These are phyloP conservation scores for Lycia hirtaria DNA, from an alignment of 2,888 invertebrate species.

Conservation along the genomic window DNA sequence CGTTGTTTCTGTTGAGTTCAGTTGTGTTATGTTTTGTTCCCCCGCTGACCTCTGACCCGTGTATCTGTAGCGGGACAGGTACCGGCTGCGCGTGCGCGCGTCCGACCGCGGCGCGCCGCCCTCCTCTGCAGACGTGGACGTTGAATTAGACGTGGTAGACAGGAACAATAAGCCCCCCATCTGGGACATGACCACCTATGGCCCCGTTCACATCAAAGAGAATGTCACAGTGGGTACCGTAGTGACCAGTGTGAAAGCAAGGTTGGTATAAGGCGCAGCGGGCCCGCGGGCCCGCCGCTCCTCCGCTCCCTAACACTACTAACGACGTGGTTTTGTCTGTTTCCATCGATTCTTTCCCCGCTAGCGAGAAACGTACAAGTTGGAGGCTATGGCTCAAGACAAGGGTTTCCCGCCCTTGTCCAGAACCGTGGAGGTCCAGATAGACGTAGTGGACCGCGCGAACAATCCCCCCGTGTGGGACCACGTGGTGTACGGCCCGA, in stretches of 20 bases:
- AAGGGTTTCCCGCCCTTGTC: conserved; percentile 98
- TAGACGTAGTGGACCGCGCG: conserved; percentile 98
- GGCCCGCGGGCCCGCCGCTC: conserved; percentile 80
- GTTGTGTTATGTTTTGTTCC: conserved; percentile 86
- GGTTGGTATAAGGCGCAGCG: conserved; percentile 92
- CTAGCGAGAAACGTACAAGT: conserved; percentile 98
- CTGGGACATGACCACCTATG: conserved; percentile 97
- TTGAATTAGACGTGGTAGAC: conserved; percentile 99
- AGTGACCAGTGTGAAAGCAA: conserved; percentile 99
- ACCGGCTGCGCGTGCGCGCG: conserved; percentile 98
- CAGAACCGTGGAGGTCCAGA: conserved; percentile 98
- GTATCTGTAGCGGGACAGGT: conserved; percentile 97
- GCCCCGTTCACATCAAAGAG: conserved; percentile 99
- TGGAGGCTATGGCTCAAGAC: conserved; percentile 99
- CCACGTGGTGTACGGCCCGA: conserved; percentile 97
- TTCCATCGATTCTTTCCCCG: conserved; percentile 87
- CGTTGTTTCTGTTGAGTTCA: conserved; percentile 78
- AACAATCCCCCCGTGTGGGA: conserved; percentile 99
- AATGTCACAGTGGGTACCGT: conserved; percentile 99
- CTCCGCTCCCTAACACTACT: conserved; percentile 86
- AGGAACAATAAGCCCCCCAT: conserved; percentile 99
- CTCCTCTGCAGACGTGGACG: conserved; percentile 97
- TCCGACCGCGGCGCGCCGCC: conserved; percentile 97
- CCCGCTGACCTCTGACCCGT: conserved; percentile 90
- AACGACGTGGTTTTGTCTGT: conserved; percentile 88